These are phyloP conservation scores for Drosophila pseudoobscura DNA, from an alignment of 1,140 invertebrate species.

Conservation along the genomic window DNA sequence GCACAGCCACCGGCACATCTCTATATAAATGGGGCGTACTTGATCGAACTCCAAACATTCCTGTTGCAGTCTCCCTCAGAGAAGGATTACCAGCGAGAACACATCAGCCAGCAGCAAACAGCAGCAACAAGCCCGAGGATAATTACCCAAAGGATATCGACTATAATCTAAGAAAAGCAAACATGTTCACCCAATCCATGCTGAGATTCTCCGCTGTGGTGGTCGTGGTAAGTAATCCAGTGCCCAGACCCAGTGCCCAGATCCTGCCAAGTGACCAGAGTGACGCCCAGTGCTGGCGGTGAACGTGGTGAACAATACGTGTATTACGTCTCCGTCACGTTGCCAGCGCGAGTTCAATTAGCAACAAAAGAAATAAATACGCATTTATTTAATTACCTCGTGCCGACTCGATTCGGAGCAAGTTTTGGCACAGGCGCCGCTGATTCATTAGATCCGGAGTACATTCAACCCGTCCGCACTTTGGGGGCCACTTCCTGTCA, in stretches of 20 bases:
- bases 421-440: slow-evolving; percentile 7
- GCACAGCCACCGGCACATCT: slow-evolving; percentile 56
- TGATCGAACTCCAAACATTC: slow-evolving; percentile 76
- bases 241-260: neutral
- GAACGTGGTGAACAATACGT: too few species aligned
- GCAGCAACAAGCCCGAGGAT: slow-evolving; percentile 38
- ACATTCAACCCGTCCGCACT: slow-evolving; percentile 9
- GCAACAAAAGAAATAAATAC: neutral
- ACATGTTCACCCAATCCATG: slow-evolving; percentile 69
- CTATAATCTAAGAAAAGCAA: slow-evolving; percentile 11
- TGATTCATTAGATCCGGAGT: slow-evolving; percentile 17
- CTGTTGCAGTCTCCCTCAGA: slow-evolving; percentile 75
- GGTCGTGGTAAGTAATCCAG: slow-evolving; percentile 67
- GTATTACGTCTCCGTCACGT: too few species aligned
- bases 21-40: slow-evolving; percentile 76
- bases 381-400: slow-evolving; percentile 1
- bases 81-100: slow-evolving; percentile 48
- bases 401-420: neutral
- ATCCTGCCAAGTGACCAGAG: slow-evolving; percentile 32
- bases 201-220: slow-evolving; percentile 49
- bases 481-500: slow-evolving; percentile 4
- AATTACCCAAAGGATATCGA: slow-evolving; percentile 31
- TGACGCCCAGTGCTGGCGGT: slow-evolving; percentile 11
- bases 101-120: slow-evolving; percentile 4
- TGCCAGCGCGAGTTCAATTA: too few species aligned